phyloP scores from a whole-genome alignment of 2,113 vertebrate species.

The Prochilodus magdalenae region DNA sequence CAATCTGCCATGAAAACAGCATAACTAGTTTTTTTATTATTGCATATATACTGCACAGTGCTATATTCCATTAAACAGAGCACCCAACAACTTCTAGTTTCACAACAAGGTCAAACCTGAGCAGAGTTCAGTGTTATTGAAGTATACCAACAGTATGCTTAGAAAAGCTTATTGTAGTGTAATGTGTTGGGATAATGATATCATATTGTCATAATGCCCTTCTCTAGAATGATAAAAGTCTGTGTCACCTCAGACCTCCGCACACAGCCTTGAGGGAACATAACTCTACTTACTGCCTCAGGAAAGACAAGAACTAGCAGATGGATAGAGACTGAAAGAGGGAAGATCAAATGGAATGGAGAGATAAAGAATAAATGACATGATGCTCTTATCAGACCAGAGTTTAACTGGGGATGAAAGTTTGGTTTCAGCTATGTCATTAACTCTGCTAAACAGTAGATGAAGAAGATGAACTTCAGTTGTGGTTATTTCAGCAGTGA shows the following conservation, averaged over 20 bases:
- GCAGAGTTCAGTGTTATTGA: not conserved
- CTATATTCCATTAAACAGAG: no score
- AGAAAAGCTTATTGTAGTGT: not conserved
- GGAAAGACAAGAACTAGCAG: conserved; percentile 66
- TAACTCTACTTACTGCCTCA: conserved; percentile 52
- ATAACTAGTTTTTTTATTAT: no score
- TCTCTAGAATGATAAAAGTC: not conserved
- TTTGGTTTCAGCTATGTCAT: not conserved
- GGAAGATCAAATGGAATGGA: not conserved
- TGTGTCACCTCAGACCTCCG: conserved; percentile 58
- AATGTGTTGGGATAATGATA: not conserved
- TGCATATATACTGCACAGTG: no score
- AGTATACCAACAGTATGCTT: not conserved
- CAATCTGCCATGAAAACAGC: no score
- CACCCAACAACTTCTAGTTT: no score
- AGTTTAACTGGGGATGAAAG: not conserved
- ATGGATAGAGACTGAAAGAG: conserved; percentile 51
- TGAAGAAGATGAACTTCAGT: no score
- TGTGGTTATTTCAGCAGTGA: no score
- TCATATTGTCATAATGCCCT: not conserved
- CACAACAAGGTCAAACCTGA: no score
- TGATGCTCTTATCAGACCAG: not conserved
- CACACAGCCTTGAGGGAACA: conserved; percentile 38
- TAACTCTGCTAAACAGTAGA: not conserved
- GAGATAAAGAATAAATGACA: conserved; percentile 20